These are phyloP conservation scores for Ceratitis capitata DNA, from an alignment of 1,140 invertebrate species.

Conservation along the genomic window DNA sequence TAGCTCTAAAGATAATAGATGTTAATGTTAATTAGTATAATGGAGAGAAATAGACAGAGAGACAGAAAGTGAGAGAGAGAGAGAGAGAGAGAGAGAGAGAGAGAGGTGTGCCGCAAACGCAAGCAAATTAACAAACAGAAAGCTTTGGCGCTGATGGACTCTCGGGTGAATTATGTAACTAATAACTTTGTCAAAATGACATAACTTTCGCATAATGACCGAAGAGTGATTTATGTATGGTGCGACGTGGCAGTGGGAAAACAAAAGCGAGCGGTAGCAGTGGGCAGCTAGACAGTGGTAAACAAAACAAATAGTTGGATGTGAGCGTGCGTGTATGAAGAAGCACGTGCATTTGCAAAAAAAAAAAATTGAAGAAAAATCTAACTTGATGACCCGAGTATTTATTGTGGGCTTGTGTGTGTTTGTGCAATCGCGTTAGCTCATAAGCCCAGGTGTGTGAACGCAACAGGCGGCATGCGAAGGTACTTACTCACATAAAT, in stretches of 20 bases:
- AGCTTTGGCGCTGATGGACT: neutral
- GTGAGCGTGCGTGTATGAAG: neutral
- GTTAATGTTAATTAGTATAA: no score
- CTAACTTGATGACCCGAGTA: neutral
- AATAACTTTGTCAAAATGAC: neutral
- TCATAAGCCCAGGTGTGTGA: neutral
- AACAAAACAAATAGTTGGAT: neutral
- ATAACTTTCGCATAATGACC: slow-evolving; percentile 31
- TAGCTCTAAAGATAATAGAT: no score
- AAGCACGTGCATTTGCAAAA: neutral
- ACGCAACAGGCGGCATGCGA: neutral
- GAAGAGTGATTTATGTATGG: slow-evolving; percentile 19
- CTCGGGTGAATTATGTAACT: neutral
- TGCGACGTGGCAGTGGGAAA: neutral
- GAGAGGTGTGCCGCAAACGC: no score
- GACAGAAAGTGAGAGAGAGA: neutral
- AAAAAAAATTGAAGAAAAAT: neutral
- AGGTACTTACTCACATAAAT: neutral
- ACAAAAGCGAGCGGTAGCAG: neutral
- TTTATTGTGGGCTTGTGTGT: neutral
- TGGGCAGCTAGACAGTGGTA: no score
- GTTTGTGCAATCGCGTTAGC: neutral
- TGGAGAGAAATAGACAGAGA: neutral
- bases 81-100: neutral
- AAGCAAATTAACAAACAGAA: no score